phyloP scores from a whole-genome alignment of 1,140 invertebrate genomes.

The Lethocerus indicus region DNA sequence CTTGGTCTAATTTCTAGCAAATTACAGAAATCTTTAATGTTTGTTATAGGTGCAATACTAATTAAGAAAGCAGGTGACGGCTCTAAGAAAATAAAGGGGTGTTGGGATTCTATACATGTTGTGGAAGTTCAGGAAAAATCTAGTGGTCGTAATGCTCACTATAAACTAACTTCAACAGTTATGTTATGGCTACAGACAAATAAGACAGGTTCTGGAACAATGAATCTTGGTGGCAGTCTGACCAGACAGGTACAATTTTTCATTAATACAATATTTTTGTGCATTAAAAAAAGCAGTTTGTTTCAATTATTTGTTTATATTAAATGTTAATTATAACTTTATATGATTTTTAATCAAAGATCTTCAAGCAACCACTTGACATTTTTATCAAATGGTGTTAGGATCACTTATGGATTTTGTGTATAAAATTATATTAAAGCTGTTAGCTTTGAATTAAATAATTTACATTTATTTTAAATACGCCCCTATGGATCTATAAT shows the following conservation, averaged over 20 bases:
- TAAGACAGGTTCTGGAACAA: constrained; percentile 88
- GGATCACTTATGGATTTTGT: too few relatives aligned
- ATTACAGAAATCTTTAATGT: constrained; percentile 7
- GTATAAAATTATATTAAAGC: too few relatives aligned
- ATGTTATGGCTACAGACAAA: constrained; percentile 99
- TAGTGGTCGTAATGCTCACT: constrained; percentile 84
- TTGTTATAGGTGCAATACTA: constrained; percentile 69
- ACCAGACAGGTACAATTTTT: constrained; percentile 65
- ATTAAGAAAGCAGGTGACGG: constrained; percentile 99
- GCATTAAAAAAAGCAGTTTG: too few relatives aligned
- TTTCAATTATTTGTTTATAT: too few relatives aligned
- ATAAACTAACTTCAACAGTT: constrained; percentile 96
- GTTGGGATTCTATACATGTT: constrained; percentile 99
- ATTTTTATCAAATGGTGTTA: too few relatives aligned
- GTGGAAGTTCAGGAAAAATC: constrained; percentile 96
- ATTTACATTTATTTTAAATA: too few relatives aligned
- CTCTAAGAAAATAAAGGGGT: constrained; percentile 92
- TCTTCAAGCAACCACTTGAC: too few relatives aligned
- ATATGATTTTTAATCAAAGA: too few relatives aligned
- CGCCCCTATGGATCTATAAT: too few relatives aligned
- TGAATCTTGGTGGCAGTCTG: constrained; percentile 95
- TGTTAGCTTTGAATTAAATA: too few relatives aligned
- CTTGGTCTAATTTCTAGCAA: not conserved
- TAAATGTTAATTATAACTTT: too few relatives aligned
- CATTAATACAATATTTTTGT: too few relatives aligned